Conservation (phyloP, 2,888 invertebrate genomes). For the Eupithecia dodoneata region DNA sequence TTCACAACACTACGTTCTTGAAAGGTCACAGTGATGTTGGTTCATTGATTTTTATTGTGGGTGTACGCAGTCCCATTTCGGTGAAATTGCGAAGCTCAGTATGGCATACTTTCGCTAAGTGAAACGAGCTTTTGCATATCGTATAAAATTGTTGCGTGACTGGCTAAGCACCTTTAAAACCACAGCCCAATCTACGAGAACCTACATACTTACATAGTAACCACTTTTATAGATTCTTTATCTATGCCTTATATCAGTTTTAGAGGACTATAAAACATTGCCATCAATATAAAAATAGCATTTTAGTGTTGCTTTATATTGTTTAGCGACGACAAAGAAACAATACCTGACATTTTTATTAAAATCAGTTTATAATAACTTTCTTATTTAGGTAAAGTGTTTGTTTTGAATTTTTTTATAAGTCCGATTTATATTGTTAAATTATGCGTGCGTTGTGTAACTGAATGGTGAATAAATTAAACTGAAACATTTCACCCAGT, state of each 20-base stretch:
- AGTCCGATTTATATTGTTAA: no score
- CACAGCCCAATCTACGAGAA: neutral
- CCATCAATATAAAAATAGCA: neutral
- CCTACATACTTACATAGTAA: neutral
- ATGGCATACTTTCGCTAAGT: slow-evolving; percentile 35
- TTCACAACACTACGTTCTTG: slow-evolving; percentile 70
- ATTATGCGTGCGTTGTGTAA: no score
- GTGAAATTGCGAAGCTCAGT: slow-evolving; percentile 35
- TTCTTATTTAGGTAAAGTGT: no score
- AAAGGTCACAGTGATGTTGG: slow-evolving; percentile 66
- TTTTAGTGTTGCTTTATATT: neutral
- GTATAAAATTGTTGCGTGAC: slow-evolving; percentile 8
- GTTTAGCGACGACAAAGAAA: neutral
- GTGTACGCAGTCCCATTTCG: slow-evolving; percentile 21
- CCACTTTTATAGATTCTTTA: neutral
- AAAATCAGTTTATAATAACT: no score
- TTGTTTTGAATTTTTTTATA: no score
- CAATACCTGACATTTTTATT: no score
- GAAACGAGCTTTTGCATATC: slow-evolving; percentile 15
- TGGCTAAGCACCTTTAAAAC: slow-evolving; percentile 3
- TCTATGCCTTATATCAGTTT: neutral
- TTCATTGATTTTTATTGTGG: slow-evolving; percentile 56
- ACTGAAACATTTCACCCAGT: no score
- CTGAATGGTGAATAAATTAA: no score
- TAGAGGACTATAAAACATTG: neutral